These are phyloP conservation scores for Hypotaenidia okinawae DNA, from an alignment of 2,797 vertebrate genomes.

Conservation along the genomic window DNA sequence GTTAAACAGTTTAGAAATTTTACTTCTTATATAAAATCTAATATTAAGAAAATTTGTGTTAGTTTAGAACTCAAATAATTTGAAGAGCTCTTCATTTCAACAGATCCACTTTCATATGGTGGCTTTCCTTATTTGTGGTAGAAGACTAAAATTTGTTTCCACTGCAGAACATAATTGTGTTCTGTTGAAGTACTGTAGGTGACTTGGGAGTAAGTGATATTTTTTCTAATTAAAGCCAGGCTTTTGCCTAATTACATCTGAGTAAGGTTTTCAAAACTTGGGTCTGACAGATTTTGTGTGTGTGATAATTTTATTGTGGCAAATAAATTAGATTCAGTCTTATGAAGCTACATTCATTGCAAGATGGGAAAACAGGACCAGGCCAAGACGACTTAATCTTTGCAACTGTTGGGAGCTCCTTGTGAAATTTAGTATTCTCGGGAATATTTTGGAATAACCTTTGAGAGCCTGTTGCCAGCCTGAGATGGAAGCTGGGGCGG, in stretches of 20 bases:
- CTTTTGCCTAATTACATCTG: conserved; percentile 36
- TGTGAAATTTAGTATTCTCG: not conserved
- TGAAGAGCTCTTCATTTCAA: conserved; percentile 2
- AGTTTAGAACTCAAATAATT: conserved; percentile 31
- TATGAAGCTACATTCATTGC: not conserved
- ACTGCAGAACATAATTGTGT: conserved; percentile 10
- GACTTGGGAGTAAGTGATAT: not conserved
- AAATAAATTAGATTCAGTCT: conserved; percentile 35
- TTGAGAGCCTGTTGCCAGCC: not conserved
- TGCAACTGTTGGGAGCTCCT: not conserved
- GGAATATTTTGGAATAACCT: not conserved
- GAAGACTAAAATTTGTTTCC: conserved; percentile 37
- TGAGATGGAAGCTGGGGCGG: not conserved
- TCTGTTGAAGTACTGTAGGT: conserved; percentile 1
- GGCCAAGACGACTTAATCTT: not conserved
- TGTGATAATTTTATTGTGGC: conserved; percentile 33
- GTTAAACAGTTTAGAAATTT: conserved; percentile 47
- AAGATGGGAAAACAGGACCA: not conserved
- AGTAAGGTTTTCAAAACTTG: conserved; percentile 18
- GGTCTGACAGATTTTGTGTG: not conserved
- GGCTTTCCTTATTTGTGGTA: not conserved
- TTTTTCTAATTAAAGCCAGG: conserved; percentile 46
- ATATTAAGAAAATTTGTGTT: conserved; percentile 54
- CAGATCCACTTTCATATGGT: conserved; percentile 16
- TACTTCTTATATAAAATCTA: conserved; percentile 51